phyloP scores from a whole-genome alignment of 2,113 vertebrate species.

The Campylomormyrus numenius region DNA sequence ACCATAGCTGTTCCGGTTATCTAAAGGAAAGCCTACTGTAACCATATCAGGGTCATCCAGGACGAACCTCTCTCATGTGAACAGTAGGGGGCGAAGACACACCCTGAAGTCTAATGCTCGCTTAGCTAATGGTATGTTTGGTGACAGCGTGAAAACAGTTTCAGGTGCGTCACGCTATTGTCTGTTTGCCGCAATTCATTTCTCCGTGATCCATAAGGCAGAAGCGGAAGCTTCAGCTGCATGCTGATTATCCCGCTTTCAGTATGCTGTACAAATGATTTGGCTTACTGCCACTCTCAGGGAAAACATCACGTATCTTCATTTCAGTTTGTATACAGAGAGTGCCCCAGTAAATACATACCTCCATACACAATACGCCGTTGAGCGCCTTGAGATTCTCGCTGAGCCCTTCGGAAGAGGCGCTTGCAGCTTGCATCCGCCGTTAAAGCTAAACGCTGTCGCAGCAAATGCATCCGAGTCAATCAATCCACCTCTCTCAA shows the following conservation, averaged over 20 bases:
- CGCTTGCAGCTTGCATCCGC: neutral
- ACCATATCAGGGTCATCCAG: neutral
- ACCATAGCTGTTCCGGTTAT: neutral
- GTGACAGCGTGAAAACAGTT: neutral
- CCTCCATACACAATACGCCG: neutral
- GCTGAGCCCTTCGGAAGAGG: neutral
- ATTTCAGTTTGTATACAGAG: neutral
- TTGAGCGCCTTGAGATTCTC: neutral
- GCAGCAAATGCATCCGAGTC: conserved; percentile 16
- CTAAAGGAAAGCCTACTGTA: neutral
- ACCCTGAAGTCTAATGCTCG: neutral
- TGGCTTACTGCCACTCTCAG: neutral
- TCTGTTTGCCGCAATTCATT: neutral
- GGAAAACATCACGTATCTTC: neutral
- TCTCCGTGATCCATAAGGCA: neutral
- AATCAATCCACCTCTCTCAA: conserved; percentile 12
- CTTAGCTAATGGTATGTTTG: neutral
- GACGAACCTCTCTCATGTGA: neutral
- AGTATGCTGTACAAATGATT: neutral
- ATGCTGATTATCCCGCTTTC: neutral
- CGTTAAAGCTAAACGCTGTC: conserved; percentile 2
- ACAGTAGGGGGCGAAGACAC: neutral
- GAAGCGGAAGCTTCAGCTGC: neutral
- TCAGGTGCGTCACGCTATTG: neutral
- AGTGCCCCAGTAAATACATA: neutral